Base-by-base conservation (phyloP, 2,797 vertebrate genomes). In the Perodicticus potto region DNA sequence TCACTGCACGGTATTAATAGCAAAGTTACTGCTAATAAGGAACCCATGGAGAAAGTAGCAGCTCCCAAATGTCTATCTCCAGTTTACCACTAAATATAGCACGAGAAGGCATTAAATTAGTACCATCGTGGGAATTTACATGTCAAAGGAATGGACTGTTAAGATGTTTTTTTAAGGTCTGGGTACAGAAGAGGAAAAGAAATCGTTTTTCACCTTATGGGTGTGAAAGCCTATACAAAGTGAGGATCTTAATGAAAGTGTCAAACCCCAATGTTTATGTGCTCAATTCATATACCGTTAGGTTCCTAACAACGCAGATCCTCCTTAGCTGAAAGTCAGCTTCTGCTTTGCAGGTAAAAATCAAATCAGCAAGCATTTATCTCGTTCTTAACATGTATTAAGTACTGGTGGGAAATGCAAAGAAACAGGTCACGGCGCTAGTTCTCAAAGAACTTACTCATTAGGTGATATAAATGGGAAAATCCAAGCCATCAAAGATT, bases 311-410 rank as follows among this genome's bases (percentile, higher is more conserved):
- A 55, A 55, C 16, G 17, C 11, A 83, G 29, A 72, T 25, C 43
- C 20, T 32, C 43, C n/a, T 5, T 7, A 61, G 86, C 67, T 69
- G 49, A 65, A 89, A 88, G 74, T 78, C 65, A 59, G 88, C 34
- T 61, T 97, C 89, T 96, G 80, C 93, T 91, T 87, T 53, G 34
- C 7, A 40, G 77, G 11, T 84, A 61, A 91, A 96, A 97, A 95
- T 67, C 86, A 96, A 89, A 87, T 82, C 91, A 85, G 95, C 92
- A 95, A 96, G 88, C 93, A 86, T 90, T 95, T 95, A 91, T 49
- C 93, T 34, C 93, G 89, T 43, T 81, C 91, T 96, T 73, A 89
- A 29, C 17, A 57, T 0, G 0, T 73, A 53, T 80, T 86, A 92
- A 94, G 78, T 69, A 25, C 65, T 37, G n/a, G 16, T 25, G 49